Conservation (phyloP, 2,888 invertebrate species). For the Cordilura impudica region DNA sequence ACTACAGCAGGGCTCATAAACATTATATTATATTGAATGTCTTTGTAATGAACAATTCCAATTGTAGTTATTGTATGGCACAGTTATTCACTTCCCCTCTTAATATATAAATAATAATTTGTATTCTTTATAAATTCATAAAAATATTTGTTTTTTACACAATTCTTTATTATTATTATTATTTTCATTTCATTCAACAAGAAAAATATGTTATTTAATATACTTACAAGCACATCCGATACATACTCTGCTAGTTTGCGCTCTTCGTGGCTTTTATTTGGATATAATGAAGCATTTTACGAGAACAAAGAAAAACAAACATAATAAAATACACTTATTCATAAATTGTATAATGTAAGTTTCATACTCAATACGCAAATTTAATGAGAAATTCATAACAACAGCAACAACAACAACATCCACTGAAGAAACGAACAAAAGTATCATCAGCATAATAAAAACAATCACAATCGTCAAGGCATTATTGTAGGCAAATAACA, state of each 20-base stretch:
- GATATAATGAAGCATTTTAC: conserved; percentile 29
- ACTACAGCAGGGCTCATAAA: too few relatives aligned
- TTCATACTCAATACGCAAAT: background rate
- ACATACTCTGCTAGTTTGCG: background rate
- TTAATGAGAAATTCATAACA: conserved; percentile 22
- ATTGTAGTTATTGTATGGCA: background rate
- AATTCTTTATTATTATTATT: background rate
- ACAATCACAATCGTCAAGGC: background rate
- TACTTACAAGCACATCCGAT: too few relatives aligned
- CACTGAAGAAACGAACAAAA: background rate
- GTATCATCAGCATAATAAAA: conserved; percentile 2
- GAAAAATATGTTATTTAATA: conserved; percentile 8
- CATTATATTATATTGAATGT: too few relatives aligned
- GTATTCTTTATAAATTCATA: conserved; percentile 13
- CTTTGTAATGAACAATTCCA: background rate
- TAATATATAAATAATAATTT: conserved; percentile 1
- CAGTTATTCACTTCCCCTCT: background rate
- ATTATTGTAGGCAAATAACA: conserved; percentile 38
- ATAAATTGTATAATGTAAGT: too few relatives aligned
- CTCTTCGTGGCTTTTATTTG: conserved; percentile 13
- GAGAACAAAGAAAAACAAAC: conserved; percentile 3
- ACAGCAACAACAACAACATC: background rate
- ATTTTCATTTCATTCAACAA: conserved; percentile 29
- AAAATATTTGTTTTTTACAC: background rate
- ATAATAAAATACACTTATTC: too few relatives aligned